Base-by-base conservation (phyloP, 2,113 vertebrate species). In the Cinclus cinclus region DNA sequence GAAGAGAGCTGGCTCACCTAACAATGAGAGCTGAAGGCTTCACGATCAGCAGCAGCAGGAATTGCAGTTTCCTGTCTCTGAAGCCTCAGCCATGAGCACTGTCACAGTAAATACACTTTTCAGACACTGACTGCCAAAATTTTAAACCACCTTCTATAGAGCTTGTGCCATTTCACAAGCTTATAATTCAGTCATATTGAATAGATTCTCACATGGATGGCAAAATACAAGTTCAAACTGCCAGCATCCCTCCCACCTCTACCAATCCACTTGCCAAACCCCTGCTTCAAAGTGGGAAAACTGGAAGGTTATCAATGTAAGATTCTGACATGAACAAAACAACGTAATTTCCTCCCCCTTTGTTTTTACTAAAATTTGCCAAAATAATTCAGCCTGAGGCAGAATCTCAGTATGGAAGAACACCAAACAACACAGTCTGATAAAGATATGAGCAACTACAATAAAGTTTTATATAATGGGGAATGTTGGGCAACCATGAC, bases 311-410 rank as follows among this genome's bases (percentile, higher is more conserved):
- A 95, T 96, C 95, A 96, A 75, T 76, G 74, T 91, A 88, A 93
- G 85, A 77, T 63, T 87, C 80, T 88, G 80, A 94, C 94, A 96
- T 30, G 79, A 88, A 91, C 79, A 94, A 90, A 96, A 94, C 96
- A 96, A 95, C 27, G 87, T 92, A 42, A 95, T 95, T 95, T 96
- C 92, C 93, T 93, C 75, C 47, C 56, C 31, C 92, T 95, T 46
- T 94, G 90, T 95, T 96, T 96, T 93, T 67, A 71, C 87, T 94
- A 59, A 93, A 96, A 95, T 93, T 90, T 96, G 94, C 94, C 96
- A 96, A 95, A 96, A 67, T 55, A 94, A 88, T 86, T 90, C 83
- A 64, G 88, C 95, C 92, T n/a, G 10, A 50, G 92, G 95, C 94
- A 93, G 68, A 93, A 90, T 65, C 79, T 83, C 76, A 86, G 60